Base-by-base conservation (phyloP, 2,888 invertebrate genomes). In the Carpatolechia fugitivella region DNA sequence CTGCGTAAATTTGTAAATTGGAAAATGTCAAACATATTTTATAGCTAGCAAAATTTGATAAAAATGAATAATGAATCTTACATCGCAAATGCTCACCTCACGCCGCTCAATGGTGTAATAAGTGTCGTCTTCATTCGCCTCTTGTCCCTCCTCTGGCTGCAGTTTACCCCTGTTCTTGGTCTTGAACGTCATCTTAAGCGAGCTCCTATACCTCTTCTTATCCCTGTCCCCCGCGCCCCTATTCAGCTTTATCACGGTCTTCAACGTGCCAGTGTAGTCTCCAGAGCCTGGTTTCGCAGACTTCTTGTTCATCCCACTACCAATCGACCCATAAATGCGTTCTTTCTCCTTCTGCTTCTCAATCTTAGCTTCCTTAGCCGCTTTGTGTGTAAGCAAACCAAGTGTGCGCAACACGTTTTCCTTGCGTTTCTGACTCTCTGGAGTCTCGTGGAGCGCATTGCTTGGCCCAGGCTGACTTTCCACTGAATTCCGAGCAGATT, bases 231-330 rank as follows among this genome's bases (percentile, higher is more conserved):
- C 78, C 0, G 75, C 60, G 59, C 72, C 85, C 60, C 93, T 91
- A 74, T 93, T 94, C 61, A 96, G 82, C 82, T 96, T 95, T 67
- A 96, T 96, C 67, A 96, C 94, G 65, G 96, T 96, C 76, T 96
- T 96, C 61, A 96, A 77, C 0, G 96, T 96, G 36, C 96, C 96
- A 1, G 95, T 95, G 70, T 94, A 95, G 65, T 92, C 92, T 14
- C 87, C 84, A 3, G 83, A 71, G 14, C 87, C 84, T 2, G 83
- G 70, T 24, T 81, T 80, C 0, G 80, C 62, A 52, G 76, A 70
- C 55, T 82, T 82, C 58, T 78, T 83, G 0, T 70, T 70, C 44
- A 74, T 66, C 1, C 73, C 73, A 50, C 70, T n/a, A n/a, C n/a
- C n/a, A n/a, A n/a, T n/a, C n/a, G n/a, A n/a, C n/a, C n/a, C 71